These are phyloP conservation scores for Phylloscopus collybita DNA, from an alignment of 2,797 vertebrate species.

Conservation along the genomic window DNA sequence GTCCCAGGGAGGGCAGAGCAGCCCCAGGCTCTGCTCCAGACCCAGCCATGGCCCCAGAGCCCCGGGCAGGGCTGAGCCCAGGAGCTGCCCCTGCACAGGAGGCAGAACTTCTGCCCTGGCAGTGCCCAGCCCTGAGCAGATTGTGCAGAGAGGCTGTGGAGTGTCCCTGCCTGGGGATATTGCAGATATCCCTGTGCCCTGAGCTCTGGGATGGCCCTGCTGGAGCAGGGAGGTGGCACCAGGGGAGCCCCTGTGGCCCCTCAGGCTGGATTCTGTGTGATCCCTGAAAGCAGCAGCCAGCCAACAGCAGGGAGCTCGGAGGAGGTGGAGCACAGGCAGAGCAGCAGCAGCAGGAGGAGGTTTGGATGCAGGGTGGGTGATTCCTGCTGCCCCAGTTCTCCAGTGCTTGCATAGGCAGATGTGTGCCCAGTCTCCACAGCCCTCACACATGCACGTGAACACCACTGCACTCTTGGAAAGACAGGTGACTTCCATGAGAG, in stretches of 20 bases:
- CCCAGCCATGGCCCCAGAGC: no score
- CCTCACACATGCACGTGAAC: fast-evolving
- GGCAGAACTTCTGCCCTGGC: no score
- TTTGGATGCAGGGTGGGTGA: not conserved
- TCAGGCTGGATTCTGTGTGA: not conserved
- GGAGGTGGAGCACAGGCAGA: fast-evolving
- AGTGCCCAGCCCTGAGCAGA: no score
- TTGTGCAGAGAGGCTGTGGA: no score
- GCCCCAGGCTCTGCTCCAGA: no score
- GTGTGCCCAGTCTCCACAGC: not conserved
- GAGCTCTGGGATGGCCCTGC: not conserved
- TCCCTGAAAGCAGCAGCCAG: not conserved
- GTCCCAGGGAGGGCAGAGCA: no score
- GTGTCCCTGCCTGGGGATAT: not conserved
- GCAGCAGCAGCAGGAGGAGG: not conserved
- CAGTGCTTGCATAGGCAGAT: not conserved
- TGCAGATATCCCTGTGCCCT: not conserved
- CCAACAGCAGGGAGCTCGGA: not conserved
- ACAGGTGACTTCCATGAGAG: not conserved
- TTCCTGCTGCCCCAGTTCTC: not conserved
- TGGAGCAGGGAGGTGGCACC: not conserved
- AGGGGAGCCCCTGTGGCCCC: not conserved
- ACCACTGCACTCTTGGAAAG: not conserved
- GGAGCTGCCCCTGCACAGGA: no score
- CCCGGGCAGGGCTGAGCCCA: no score